Percentiles rank a stretch among this genome's conserved stretches.
Conservation (phyloP, 2,888 invertebrate species). For the Nasonovia ribisnigri region DNA sequence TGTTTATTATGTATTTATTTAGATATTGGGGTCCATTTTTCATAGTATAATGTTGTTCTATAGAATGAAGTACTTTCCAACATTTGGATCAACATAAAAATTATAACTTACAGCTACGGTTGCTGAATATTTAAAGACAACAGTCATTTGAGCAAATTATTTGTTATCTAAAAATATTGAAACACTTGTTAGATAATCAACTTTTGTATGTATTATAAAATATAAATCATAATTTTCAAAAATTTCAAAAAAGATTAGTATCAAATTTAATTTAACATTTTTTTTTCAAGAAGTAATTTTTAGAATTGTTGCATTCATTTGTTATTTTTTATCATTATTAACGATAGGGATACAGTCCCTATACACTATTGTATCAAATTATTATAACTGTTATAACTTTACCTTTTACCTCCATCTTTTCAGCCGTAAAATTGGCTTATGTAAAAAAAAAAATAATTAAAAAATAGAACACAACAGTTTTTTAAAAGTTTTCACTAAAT, state of each 20-base stretch:
- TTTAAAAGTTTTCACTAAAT: conserved; percentile 7
- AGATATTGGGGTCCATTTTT: conserved; percentile 85
- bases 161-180: conserved; percentile 83
- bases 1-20: conserved; percentile 67
- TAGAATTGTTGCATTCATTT: conserved; percentile 81
- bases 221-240: not conserved
- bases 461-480: not conserved
- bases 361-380: conserved; percentile 78
- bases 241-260: not conserved
- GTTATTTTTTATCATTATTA: conserved; percentile 86
- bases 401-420: conserved; percentile 83
- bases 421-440: conserved; percentile 89
- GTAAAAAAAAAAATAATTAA: conserved; percentile 76
- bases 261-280: conserved; percentile 62
- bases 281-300: conserved; percentile 82
- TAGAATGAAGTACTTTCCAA: conserved; percentile 80
- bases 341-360: conserved; percentile 81
- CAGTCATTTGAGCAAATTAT: conserved; percentile 82
- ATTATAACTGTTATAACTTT: conserved; percentile 78
- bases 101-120: conserved; percentile 82
- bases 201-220: conserved; percentile 79
- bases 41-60: conserved; percentile 85
- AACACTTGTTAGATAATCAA: conserved; percentile 81
- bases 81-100: conserved; percentile 84
- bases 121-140: conserved; percentile 84